Conservation (phyloP, 2,888 invertebrate species). For the Leucophenga montana region DNA sequence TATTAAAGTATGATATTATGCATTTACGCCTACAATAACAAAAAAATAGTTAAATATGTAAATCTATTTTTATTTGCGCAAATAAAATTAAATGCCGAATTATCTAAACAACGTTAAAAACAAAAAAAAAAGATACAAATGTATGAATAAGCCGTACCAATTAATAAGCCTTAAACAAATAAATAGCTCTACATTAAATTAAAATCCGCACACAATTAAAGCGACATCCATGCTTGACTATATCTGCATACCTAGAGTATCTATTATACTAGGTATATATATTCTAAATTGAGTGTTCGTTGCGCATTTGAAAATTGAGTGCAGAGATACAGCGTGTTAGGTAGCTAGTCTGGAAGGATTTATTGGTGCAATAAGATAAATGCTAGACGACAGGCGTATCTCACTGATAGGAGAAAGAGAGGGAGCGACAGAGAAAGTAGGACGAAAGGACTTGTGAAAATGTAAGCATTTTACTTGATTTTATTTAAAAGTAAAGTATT, state of each 20-base stretch:
- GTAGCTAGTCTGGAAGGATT: conserved; percentile 45
- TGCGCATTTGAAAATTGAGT: conserved; percentile 10
- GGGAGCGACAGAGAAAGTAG: not conserved
- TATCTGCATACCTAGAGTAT: not conserved
- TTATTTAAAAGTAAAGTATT: not conserved
- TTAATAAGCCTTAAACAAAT: conserved; percentile 9
- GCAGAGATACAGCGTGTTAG: no score
- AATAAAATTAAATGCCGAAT: no score
- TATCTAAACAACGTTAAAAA: no score
- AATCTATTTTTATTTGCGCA: no score
- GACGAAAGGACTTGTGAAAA: not conserved
- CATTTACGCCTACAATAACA: no score
- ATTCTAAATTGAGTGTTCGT: not conserved
- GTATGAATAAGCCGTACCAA: not conserved
- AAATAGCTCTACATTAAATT: not conserved
- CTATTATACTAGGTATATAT: not conserved
- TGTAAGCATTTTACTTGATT: conserved; percentile 16
- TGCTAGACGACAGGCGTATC: conserved; percentile 38
- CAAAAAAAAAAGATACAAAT: no score
- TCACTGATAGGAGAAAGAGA: not conserved
- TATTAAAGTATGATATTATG: no score
- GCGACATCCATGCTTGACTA: not conserved
- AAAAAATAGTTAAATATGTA: no score
- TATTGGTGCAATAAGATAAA: conserved; percentile 63
- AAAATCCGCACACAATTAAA: conserved; percentile 4